Conservation (phyloP, 1,140 invertebrate species). For the Zelostemma sp. region DNA sequence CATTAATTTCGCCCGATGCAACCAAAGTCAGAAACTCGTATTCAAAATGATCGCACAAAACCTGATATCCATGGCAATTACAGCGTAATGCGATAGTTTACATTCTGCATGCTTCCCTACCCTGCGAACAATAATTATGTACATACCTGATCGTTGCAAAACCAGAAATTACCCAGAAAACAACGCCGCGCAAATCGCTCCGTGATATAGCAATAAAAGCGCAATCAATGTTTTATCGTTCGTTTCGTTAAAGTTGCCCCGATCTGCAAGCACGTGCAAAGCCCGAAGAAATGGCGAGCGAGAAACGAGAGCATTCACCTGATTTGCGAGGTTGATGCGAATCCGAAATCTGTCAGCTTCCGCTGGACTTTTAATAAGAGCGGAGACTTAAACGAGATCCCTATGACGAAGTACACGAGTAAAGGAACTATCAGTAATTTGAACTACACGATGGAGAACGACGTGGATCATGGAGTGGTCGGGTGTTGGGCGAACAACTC, state of each 20-base stretch:
- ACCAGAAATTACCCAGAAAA: too few relatives aligned
- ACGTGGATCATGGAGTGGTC: slow-evolving; percentile 83
- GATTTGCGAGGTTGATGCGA: slow-evolving; percentile 75
- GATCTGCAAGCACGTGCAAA: slow-evolving; percentile 70
- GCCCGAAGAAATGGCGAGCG: slow-evolving; percentile 61
- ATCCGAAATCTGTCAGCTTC: slow-evolving; percentile 72
- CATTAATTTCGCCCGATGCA: too few relatives aligned
- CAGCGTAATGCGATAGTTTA: too few relatives aligned
- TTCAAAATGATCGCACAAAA: too few relatives aligned
- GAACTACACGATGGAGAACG: slow-evolving; percentile 72
- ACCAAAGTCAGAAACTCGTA: too few relatives aligned
- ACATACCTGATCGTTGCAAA: too few relatives aligned
- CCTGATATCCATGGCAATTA: too few relatives aligned
- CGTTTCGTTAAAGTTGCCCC: slow-evolving; percentile 69
- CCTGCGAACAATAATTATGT: too few relatives aligned
- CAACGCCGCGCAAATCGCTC: too few relatives aligned
- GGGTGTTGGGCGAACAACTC: slow-evolving; percentile 83
- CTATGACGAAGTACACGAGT: slow-evolving; percentile 65
- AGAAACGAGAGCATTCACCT: slow-evolving; percentile 72
- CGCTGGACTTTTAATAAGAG: slow-evolving; percentile 76
- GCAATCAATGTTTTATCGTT: neutral
- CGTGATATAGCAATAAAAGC: too few relatives aligned
- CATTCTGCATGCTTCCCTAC: too few relatives aligned
- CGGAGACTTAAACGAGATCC: slow-evolving; percentile 70
- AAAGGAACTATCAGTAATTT: slow-evolving; percentile 70